These are phyloP conservation scores for Synchiropus splendidus DNA, from an alignment of 2,113 vertebrate species.

Conservation along the genomic window DNA sequence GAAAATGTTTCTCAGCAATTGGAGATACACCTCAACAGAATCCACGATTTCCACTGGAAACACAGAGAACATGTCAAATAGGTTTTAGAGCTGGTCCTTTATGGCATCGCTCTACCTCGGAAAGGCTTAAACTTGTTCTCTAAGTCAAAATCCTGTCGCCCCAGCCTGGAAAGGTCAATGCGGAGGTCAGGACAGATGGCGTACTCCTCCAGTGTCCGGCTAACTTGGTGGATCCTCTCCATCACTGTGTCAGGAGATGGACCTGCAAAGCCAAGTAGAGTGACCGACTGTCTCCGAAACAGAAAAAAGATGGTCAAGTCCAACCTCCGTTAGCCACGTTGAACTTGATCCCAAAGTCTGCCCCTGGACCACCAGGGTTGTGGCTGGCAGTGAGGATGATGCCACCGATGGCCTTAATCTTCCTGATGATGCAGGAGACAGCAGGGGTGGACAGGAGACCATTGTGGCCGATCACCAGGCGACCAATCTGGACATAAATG, in stretches of 20 bases:
- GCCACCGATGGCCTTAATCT: constrained; percentile 95
- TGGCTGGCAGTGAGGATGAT: constrained; percentile 96
- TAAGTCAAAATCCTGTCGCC: constrained; percentile 95
- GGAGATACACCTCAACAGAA: constrained; percentile 94
- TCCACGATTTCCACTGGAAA: constrained; percentile 92
- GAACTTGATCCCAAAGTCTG: constrained; percentile 97
- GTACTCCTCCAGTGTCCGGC: constrained; percentile 93
- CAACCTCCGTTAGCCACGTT: constrained; percentile 94
- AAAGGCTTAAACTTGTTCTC: constrained; percentile 99
- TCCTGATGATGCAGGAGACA: constrained; percentile 95
- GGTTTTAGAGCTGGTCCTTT: not conserved
- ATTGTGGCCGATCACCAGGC: constrained; percentile 91
- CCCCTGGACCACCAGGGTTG: constrained; percentile 88
- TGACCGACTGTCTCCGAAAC: not conserved
- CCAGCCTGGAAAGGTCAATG: constrained; percentile 88
- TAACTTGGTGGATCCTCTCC: constrained; percentile 93
- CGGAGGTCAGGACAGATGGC: constrained; percentile 89
- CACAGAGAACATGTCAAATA: constrained; percentile 14
- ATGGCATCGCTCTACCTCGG: constrained; percentile 81
- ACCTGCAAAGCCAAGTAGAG: constrained; percentile 57
- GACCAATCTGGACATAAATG: constrained; percentile 76
- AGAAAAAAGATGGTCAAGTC: constrained; percentile 10
- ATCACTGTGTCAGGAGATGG: constrained; percentile 88
- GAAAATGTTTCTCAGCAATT: constrained; percentile 84
- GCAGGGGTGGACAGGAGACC: constrained; percentile 95